Evolutionary conservation across 2,113 vertebrate genomes (phyloP).

Genomic region (Ctenodactylus gundi): DNA sequence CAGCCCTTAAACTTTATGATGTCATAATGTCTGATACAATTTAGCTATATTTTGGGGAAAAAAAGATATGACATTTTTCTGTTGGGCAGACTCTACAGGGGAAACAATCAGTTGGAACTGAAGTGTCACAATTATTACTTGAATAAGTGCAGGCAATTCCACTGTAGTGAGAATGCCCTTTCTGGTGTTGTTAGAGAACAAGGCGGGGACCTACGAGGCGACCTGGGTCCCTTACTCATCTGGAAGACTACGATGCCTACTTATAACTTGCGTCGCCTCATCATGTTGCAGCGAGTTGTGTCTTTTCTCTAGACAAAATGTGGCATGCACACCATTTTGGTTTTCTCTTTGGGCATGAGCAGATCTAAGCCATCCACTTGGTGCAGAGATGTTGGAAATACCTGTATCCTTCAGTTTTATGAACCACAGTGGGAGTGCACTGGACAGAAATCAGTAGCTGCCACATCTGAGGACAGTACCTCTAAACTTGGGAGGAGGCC

Average conservation of each 20-base stretch:
- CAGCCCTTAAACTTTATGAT: not conserved
- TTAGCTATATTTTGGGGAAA: not conserved
- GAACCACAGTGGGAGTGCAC: not conserved
- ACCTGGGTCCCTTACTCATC: not conserved
- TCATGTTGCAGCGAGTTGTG: not conserved
- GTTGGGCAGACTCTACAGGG: not conserved
- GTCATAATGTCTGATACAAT: not conserved
- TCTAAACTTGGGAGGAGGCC: not conserved
- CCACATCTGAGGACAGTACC: not conserved
- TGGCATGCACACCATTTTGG: not conserved
- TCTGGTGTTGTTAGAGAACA: not conserved
- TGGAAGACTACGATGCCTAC: not conserved
- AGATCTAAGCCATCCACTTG: not conserved
- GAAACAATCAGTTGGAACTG: not conserved
- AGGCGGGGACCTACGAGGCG: not conserved
- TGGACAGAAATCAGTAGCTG: not conserved
- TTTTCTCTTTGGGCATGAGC: not conserved
- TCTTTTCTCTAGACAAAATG: not conserved
- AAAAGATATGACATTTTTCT: constrained; percentile 10
- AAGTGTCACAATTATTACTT: not conserved
- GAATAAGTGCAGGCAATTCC: not conserved
- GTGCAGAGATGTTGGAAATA: not conserved
- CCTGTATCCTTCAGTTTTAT: not conserved
- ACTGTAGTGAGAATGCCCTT: not conserved
- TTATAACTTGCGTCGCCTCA: not conserved